Conservation (phyloP, 2,113 vertebrate species). For the Romanogobio albipinnatus region DNA sequence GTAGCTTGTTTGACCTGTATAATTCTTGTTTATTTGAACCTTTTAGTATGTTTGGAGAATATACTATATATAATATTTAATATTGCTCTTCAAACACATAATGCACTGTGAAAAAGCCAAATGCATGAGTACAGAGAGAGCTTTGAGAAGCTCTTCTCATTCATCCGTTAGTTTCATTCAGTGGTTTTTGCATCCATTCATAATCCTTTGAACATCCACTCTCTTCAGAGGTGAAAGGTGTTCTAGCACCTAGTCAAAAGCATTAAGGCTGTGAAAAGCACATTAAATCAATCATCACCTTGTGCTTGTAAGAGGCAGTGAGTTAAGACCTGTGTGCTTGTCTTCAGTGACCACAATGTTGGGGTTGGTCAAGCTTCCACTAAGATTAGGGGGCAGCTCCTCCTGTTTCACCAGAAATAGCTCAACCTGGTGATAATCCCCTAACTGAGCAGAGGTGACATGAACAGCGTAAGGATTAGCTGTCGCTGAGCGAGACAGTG, state of each 20-base stretch:
- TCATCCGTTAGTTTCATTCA: conserved; percentile 36
- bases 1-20: neutral
- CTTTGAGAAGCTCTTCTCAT: conserved; percentile 2
- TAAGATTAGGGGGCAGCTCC: conserved; percentile 58
- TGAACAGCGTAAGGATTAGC: conserved; percentile 63
- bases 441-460: conserved; percentile 58
- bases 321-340: conserved; percentile 23
- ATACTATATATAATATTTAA: neutral
- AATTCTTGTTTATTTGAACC: neutral
- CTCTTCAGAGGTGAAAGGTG: conserved; percentile 60
- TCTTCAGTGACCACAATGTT: neutral
- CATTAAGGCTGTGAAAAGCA: conserved; percentile 54
- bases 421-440: conserved; percentile 58
- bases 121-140: neutral
- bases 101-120: neutral
- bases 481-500: conserved; percentile 44
- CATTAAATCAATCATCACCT: conserved; percentile 58
- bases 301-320: conserved; percentile 6
- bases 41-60: neutral
- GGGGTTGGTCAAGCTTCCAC: conserved; percentile 40
- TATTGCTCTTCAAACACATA: neutral
- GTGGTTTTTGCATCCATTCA: conserved; percentile 11
- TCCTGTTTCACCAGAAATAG: conserved; percentile 58
- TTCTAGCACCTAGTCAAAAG: conserved; percentile 56
- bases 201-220: conserved; percentile 59